Conservation (phyloP, 2,888 invertebrate species). For the Caenorhabditis angaria region DNA sequence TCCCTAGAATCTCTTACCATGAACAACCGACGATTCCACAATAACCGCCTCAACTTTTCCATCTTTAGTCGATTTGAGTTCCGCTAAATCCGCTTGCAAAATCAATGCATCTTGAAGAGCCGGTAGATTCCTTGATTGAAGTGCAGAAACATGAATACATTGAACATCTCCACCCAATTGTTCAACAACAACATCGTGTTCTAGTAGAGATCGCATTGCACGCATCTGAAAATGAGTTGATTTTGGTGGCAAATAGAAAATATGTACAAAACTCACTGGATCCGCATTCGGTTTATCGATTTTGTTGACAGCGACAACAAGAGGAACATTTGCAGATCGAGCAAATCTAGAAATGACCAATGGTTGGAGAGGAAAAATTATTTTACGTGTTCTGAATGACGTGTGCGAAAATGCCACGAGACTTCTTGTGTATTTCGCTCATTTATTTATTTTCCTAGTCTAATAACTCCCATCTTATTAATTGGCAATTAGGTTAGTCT, state of each 20-base stretch:
- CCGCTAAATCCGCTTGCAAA: slow-evolving; percentile 81
- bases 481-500: too few species aligned
- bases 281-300: slow-evolving; percentile 91
- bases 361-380: slow-evolving; percentile 21
- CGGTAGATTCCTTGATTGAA: slow-evolving; percentile 76
- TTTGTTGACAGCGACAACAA: slow-evolving; percentile 97
- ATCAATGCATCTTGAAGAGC: slow-evolving; percentile 74
- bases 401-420: too few species aligned
- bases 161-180: slow-evolving; percentile 90
- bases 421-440: too few species aligned
- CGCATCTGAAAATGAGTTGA: slow-evolving; percentile 76
- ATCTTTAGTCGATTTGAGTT: slow-evolving; percentile 84
- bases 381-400: neutral
- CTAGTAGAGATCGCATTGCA: slow-evolving; percentile 81
- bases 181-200: slow-evolving; percentile 85
- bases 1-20: slow-evolving; percentile 73
- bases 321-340: slow-evolving; percentile 80
- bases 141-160: slow-evolving; percentile 88
- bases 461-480: too few species aligned
- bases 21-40: slow-evolving; percentile 84
- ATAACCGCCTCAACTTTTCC: slow-evolving; percentile 89
- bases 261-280: slow-evolving; percentile 77
- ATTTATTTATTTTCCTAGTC: too few species aligned
- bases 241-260: neutral
- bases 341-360: too few species aligned